phyloP scores from a whole-genome alignment of 1,140 invertebrate genomes.

The Diplogasteroides magnus region DNA sequence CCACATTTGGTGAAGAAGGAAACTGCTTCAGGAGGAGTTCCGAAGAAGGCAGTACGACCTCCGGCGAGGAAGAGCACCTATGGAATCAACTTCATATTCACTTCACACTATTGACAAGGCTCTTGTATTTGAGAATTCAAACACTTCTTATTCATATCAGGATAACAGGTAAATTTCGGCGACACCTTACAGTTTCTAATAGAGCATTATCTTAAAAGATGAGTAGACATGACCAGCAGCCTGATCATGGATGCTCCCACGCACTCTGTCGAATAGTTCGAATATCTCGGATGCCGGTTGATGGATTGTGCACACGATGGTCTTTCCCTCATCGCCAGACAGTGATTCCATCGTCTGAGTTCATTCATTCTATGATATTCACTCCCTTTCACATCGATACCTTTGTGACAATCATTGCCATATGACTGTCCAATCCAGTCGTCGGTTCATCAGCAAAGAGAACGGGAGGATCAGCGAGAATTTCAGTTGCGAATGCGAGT shows the following conservation, averaged over 20 bases:
- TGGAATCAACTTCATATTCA: background rate
- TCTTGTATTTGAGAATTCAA: background rate
- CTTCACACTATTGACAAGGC: background rate
- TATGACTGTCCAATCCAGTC: constrained; percentile 74
- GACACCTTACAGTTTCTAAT: background rate
- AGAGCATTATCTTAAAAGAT: background rate
- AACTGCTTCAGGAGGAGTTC: constrained; percentile 34
- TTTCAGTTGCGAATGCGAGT: constrained; percentile 59
- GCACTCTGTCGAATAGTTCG: constrained; percentile 66
- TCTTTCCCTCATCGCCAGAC: constrained; percentile 62
- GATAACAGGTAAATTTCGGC: background rate
- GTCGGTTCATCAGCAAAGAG: constrained; percentile 77
- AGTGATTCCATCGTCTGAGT: constrained; percentile 46
- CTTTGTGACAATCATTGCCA: constrained; percentile 68
- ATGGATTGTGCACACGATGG: constrained; percentile 76
- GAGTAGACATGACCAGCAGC: too few species aligned
- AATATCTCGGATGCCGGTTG: constrained; percentile 78
- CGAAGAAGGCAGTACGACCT: constrained; percentile 54
- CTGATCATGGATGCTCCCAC: too few species aligned
- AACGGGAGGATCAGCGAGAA: constrained; percentile 70
- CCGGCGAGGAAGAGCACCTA: constrained; percentile 55
- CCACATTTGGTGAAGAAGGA: constrained; percentile 60
- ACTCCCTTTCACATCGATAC: constrained; percentile 64
- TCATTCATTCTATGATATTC: constrained; percentile 1
- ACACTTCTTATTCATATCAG: too few species aligned